Percentiles rank a stretch among this genome's conserved stretches.
Conservation (phyloP, 2,797 vertebrate genomes). For the Diplodus sargus region DNA sequence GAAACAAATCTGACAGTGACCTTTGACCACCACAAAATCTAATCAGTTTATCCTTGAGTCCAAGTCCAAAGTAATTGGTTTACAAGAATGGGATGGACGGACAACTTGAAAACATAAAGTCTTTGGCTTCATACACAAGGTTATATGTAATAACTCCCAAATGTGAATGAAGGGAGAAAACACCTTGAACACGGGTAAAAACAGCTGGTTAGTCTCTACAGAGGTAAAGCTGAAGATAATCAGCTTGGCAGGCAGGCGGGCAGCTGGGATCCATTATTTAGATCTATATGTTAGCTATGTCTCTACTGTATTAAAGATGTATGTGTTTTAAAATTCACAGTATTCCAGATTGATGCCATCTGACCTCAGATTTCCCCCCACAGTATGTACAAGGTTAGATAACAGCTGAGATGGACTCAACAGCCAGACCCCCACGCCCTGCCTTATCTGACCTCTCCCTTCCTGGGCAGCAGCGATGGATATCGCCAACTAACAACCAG, state of each 20-base stretch:
- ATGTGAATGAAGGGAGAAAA: conserved; percentile 40
- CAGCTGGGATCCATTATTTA: conserved; percentile 10
- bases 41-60: too few relatives aligned
- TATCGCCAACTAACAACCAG: conserved; percentile 61
- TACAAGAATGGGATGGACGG: too few relatives aligned
- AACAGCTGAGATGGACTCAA: conserved; percentile 49
- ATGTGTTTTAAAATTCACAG: neutral
- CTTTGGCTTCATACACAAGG: conserved; percentile 21
- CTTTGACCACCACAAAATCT: too few relatives aligned
- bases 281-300: neutral
- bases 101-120: too few relatives aligned
- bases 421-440: conserved; percentile 47
- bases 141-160: conserved; percentile 34
- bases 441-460: conserved; percentile 74
- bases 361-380: conserved; percentile 2
- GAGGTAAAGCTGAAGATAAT: neutral
- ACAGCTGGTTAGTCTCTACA: neutral
- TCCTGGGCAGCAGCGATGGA: conserved; percentile 73
- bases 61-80: too few relatives aligned
- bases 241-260: neutral
- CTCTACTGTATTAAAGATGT: neutral
- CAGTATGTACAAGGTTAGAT: conserved; percentile 41
- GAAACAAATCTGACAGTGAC: too few relatives aligned
- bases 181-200: conserved; percentile 16
- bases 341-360: conserved; percentile 7